A percentile compares a stretch with the other conserved stretches of the same genome.
Evolutionary conservation across 2,797 vertebrate genomes (phyloP).

Genomic region (Avahi laniger): DNA sequence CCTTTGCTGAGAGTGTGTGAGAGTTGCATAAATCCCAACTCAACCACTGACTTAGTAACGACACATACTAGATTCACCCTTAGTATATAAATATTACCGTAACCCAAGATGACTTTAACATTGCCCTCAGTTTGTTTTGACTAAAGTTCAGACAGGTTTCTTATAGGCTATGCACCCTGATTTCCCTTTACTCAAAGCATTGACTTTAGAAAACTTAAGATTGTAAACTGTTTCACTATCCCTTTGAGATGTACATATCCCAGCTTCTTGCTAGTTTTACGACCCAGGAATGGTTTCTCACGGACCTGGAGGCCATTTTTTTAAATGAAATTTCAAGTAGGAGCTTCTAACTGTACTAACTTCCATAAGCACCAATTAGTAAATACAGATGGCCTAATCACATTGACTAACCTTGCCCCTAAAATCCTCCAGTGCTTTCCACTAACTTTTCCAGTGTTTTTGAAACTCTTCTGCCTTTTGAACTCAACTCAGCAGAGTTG

Average conservation of each 20-base stretch:
- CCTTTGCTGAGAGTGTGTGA: neutral
- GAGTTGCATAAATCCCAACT: neutral
- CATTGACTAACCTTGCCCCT: neutral
- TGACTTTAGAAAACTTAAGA: neutral
- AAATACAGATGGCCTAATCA: neutral
- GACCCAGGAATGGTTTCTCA: neutral
- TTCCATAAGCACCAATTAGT: neutral
- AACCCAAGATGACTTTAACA: neutral
- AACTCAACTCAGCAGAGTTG: neutral
- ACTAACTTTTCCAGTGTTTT: neutral
- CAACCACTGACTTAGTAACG: neutral
- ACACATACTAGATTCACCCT: neutral
- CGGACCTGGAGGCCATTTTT: neutral
- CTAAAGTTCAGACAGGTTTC: neutral
- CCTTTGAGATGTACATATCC: neutral
- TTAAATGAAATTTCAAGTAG: neutral
- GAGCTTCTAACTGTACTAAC: neutral
- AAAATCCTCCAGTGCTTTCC: neutral
- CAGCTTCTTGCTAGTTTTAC: neutral
- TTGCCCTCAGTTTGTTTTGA: neutral
- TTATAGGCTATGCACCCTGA: neutral
- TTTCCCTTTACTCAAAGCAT: neutral
- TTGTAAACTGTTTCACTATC: neutral
- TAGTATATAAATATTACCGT: neutral
- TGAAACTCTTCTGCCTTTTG: neutral